Evolutionary conservation across 2,113 vertebrate species (phyloP).

Genomic region (Sorex fumeus): DNA sequence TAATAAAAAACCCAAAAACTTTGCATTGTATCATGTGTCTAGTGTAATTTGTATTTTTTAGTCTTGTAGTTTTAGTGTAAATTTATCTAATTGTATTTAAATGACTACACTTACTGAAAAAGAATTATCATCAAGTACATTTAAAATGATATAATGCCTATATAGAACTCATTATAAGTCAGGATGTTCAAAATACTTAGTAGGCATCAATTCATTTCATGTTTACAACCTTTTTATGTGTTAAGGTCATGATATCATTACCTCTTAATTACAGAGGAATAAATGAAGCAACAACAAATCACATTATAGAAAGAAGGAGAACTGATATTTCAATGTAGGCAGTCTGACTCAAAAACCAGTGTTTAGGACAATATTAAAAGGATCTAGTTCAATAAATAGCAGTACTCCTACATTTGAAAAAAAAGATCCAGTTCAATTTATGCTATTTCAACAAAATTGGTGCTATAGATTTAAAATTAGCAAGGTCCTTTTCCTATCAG

Average conservation of each 20-base stretch:
- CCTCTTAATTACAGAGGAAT: neutral
- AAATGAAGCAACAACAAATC: conserved; percentile 16
- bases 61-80: neutral
- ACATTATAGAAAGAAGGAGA: conserved; percentile 24
- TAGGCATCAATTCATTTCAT: conserved; percentile 39
- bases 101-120: conserved; percentile 24
- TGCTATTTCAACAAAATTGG: neutral
- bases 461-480: conserved; percentile 25
- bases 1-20: neutral
- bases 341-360: neutral
- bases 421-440: conserved; percentile 42
- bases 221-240: neutral
- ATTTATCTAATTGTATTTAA: conserved; percentile 44
- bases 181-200: conserved; percentile 10
- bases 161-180: neutral
- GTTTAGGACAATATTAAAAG: conserved; percentile 52
- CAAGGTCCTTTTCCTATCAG: neutral
- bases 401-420: no score
- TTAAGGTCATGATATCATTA: neutral
- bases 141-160: conserved; percentile 45
- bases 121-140: neutral
- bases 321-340: neutral
- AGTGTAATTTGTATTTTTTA: no score
- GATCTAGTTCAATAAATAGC: neutral
- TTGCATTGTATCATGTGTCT: neutral